Evolutionary conservation across 1,140 invertebrate species (phyloP).

Genomic region (Capitella teleta): DNA sequence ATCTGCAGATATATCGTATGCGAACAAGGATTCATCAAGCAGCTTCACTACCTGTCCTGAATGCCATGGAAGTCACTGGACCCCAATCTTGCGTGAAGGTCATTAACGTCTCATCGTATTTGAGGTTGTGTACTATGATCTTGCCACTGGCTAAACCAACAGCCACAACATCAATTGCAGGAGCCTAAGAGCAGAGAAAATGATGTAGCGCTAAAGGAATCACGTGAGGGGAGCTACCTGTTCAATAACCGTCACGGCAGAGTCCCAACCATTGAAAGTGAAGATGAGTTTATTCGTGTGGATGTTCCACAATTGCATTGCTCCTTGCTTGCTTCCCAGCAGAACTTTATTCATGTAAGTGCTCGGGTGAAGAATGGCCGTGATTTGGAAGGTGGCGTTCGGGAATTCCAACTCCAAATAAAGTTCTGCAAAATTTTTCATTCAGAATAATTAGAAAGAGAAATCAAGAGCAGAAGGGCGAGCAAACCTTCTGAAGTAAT

Average conservation of each 20-base stretch:
- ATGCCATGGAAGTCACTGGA: slow-evolving; percentile 68
- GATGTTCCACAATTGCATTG: slow-evolving; percentile 83
- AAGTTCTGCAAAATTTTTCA: slow-evolving; percentile 20
- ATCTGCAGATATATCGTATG: slow-evolving; percentile 45
- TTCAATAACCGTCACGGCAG: slow-evolving; percentile 56
- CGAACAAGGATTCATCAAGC: not conserved
- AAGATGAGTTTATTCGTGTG: slow-evolving; percentile 64
- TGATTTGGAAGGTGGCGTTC: slow-evolving; percentile 60
- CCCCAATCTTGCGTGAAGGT: slow-evolving; percentile 87
- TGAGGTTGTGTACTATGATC: slow-evolving; percentile 80
- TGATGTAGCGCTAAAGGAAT: no score
- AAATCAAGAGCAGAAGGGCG: slow-evolving; percentile 1
- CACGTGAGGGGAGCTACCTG: slow-evolving; percentile 41
- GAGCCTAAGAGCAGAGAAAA: no score
- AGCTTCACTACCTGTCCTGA: slow-evolving; percentile 54
- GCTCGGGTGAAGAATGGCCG: slow-evolving; percentile 69
- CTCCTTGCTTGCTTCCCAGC: slow-evolving; percentile 79
- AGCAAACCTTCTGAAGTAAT: slow-evolving; percentile 58
- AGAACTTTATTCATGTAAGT: slow-evolving; percentile 92
- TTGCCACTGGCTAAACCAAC: slow-evolving; percentile 70
- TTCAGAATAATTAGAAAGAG: not conserved
- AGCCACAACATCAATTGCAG: slow-evolving; percentile 80
- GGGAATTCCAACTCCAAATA: slow-evolving; percentile 51
- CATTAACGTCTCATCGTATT: slow-evolving; percentile 72
- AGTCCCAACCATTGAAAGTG: slow-evolving; percentile 67